Conservation (phyloP, 2,888 invertebrate species). For the Andrena bucephala region DNA sequence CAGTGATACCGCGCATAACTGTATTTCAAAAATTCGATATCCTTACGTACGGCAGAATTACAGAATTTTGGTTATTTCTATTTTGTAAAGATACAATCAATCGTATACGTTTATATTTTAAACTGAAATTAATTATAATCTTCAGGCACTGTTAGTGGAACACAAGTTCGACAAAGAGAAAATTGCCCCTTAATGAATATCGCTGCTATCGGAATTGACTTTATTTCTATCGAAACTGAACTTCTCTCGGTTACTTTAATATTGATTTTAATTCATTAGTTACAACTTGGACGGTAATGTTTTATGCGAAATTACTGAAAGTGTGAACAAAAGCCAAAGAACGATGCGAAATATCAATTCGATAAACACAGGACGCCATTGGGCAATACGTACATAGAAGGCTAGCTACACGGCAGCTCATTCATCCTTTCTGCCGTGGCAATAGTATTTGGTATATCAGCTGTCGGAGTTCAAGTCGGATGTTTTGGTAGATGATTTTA, state of each 20-base stretch:
- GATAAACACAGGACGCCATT: slow-evolving; percentile 54
- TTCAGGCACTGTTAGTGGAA: no score
- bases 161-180: background rate
- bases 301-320: background rate
- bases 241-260: background rate
- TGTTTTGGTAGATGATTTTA: slow-evolving; percentile 79
- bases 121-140: no score
- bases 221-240: background rate
- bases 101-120: no score
- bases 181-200: background rate
- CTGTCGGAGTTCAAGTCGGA: slow-evolving; percentile 73
- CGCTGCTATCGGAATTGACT: background rate
- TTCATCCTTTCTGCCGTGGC: slow-evolving; percentile 66
- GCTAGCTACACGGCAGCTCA: slow-evolving; percentile 24
- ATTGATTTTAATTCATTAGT: background rate
- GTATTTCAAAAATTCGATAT: background rate
- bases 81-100: background rate
- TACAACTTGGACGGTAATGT: background rate
- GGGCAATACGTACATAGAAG: slow-evolving; percentile 17
- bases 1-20: background rate
- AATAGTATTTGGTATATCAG: slow-evolving; percentile 68
- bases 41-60: background rate
- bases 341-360: slow-evolving; percentile 44
- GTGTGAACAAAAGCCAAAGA: slow-evolving; percentile 5
- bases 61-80: background rate